Base-by-base conservation (phyloP, 2,797 vertebrate genomes). In the Peromyscus attwateri region DNA sequence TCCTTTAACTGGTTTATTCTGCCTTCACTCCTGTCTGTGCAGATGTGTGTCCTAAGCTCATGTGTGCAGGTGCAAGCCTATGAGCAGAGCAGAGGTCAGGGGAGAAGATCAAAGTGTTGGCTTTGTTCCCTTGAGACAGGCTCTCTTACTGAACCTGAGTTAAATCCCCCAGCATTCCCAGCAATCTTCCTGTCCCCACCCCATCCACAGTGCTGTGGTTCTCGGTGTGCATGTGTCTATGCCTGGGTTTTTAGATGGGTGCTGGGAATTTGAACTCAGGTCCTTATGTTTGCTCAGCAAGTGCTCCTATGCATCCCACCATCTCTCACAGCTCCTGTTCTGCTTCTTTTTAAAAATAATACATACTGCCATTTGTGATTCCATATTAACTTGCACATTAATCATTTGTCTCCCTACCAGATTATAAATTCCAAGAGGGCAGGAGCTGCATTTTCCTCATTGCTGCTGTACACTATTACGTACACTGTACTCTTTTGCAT, bases 341-440 rank as follows among this genome's bases (percentile, higher is more conserved):
- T 95, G 25, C 37, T 91, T 82, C 71, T 64, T 95, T 93, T 71
- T 25, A 80, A 92, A 29, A 83, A 66, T 66, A 60, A 29, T 2
- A 90, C 57, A 93, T 90, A 62, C 14, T 71, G 62, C 80, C 64
- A 57, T 73, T 77, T 87, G 31, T 84, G 81, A 83, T 71, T 60
- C 40, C 4, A 60, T 40, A 31, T 83, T 81, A 87, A 71, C 46
- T 66, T 46, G 19, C 16, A 40, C 37, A 37, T 23, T n/a, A 6
- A 89, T 37, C 25, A 77, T 37, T 25, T 82, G 12, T 60, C 37
- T 92, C 60, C 60, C 14, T 88, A 27, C 29, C 19, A 29, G 8
- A 46, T 71, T 85, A 1, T 91, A 85, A 64, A 21, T 75, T 79
- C 7, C 76, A 64, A 75, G 43, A 95, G 25, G 9, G 13, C 4